A percentile compares a stretch with the other conserved stretches of the same genome.
These are phyloP conservation scores for Trachelus tabidus DNA, from an alignment of 2,888 invertebrate genomes.

Conservation along the genomic window DNA sequence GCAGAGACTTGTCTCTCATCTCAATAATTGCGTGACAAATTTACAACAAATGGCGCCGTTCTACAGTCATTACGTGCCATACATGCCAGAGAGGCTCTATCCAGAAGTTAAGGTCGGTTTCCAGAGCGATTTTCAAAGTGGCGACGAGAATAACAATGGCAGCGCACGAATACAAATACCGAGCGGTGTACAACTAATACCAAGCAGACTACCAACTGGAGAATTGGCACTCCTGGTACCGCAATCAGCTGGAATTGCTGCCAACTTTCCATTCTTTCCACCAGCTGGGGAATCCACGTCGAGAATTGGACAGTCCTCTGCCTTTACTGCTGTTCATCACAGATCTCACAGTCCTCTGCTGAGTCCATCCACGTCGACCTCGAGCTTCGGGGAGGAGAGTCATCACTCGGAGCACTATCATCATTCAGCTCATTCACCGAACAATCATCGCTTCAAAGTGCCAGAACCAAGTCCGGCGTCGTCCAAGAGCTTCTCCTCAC, in stretches of 20 bases:
- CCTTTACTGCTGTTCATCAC: slow-evolving; percentile 64
- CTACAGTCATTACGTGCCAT: slow-evolving; percentile 63
- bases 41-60: slow-evolving; percentile 69
- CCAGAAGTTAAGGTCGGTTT: slow-evolving; percentile 64
- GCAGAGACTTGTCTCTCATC: slow-evolving; percentile 75
- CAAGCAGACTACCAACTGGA: slow-evolving; percentile 74
- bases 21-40: slow-evolving; percentile 74
- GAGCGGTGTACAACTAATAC: slow-evolving; percentile 75
- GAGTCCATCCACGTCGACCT: slow-evolving; percentile 79
- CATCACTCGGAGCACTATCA: slow-evolving; percentile 66
- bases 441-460: slow-evolving; percentile 48
- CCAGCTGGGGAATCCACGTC: slow-evolving; percentile 50
- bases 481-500: slow-evolving; percentile 50
- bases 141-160: slow-evolving; percentile 69
- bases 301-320: slow-evolving; percentile 54
- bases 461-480: slow-evolving; percentile 53
- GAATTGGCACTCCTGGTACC: slow-evolving; percentile 77
- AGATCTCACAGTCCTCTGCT: slow-evolving; percentile 75
- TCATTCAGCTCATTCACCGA: slow-evolving; percentile 45
- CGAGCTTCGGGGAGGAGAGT: slow-evolving; percentile 73
- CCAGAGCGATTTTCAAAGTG: slow-evolving; percentile 55
- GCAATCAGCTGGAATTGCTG: slow-evolving; percentile 66
- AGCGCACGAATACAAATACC: slow-evolving; percentile 71
- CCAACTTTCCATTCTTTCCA: slow-evolving; percentile 68
- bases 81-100: slow-evolving; percentile 63